These are phyloP conservation scores for Haliclystus octoradiatus DNA, from an alignment of 30 jellyfish, hydroid and myxozoan species.

Conservation along the genomic window DNA sequence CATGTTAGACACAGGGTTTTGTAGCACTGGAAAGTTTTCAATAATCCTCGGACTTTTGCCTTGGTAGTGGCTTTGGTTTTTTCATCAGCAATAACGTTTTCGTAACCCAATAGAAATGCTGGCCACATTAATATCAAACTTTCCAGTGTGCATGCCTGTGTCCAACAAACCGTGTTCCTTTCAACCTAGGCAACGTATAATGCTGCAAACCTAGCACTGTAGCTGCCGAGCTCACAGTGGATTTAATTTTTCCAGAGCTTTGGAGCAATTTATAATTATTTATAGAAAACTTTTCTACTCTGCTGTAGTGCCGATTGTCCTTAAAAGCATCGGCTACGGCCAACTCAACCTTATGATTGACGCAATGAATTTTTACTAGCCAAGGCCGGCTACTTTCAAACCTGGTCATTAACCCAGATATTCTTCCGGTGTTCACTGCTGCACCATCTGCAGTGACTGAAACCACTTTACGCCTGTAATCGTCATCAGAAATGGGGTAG, in stretches of 20 bases:
- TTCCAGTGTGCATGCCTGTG: slow-evolving; percentile 34
- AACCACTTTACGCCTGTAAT: no score
- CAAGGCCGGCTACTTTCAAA: slow-evolving; percentile 14
- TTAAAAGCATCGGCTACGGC: slow-evolving; percentile 22
- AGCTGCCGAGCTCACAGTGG: slow-evolving; percentile 15
- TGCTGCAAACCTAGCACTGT: slow-evolving; percentile 19
- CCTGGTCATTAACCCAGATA: slow-evolving; percentile 17
- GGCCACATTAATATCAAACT: slow-evolving; percentile 30
- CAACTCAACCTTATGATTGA: slow-evolving; percentile 13
- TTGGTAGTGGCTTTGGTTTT: slow-evolving; percentile 16
- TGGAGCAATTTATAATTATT: slow-evolving; percentile 11
- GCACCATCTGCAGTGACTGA: slow-evolving; percentile 21
- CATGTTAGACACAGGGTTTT: no score
- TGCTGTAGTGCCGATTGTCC: slow-evolving; percentile 1
- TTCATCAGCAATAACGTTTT: background rate
- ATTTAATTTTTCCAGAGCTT: slow-evolving; percentile 15
- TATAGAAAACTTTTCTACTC: slow-evolving; percentile 20
- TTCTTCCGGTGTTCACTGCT: slow-evolving; percentile 13
- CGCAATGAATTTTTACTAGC: slow-evolving; percentile 23
- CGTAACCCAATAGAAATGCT: slow-evolving; percentile 13
- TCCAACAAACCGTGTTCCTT: slow-evolving; percentile 26
- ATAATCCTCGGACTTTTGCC: no score
- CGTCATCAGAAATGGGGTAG: no score
- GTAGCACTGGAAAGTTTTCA: no score
- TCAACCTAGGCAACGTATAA: slow-evolving; percentile 12